phyloP scores from a whole-genome alignment of 2,797 vertebrate species.

The Sebastolobus alascanus region DNA sequence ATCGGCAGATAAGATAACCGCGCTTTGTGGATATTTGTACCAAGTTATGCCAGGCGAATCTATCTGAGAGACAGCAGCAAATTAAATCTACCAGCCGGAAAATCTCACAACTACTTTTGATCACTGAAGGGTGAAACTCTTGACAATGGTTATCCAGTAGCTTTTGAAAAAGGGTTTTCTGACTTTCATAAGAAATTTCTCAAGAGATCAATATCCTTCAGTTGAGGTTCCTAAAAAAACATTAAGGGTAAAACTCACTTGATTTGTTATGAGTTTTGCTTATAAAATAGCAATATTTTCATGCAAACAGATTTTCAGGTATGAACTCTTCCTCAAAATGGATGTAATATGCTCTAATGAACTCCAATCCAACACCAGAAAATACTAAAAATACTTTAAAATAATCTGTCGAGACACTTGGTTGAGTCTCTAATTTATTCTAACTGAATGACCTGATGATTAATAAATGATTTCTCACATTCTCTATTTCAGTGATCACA shows the following conservation, averaged over 20 bases:
- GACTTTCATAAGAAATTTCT: constrained; percentile 20
- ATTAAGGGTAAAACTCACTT: neutral
- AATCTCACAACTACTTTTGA: constrained; percentile 51
- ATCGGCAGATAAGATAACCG: constrained; percentile 57
- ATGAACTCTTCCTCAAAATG: neutral
- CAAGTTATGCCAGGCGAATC: constrained; percentile 35
- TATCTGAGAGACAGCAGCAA: constrained; percentile 47
- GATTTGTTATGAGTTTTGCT: neutral
- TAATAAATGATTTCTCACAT: neutral
- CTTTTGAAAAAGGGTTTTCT: constrained; percentile 38
- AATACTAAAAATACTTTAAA: neutral
- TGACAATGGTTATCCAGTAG: constrained; percentile 38
- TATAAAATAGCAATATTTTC: neutral
- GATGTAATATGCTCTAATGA: neutral
- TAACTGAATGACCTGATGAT: neutral
- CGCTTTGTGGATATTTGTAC: constrained; percentile 58
- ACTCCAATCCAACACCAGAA: neutral
- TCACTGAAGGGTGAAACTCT: constrained; percentile 47
- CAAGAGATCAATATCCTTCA: neutral
- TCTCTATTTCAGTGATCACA: neutral
- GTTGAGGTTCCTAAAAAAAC: neutral
- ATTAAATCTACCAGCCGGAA: constrained; percentile 57
- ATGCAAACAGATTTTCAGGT: neutral
- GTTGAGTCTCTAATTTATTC: neutral
- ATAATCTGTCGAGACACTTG: neutral